A percentile compares a stretch with the other conserved stretches of the same genome.
Evolutionary conservation across 1,140 invertebrate genomes (phyloP).

Genomic region (Conus betulinus): DNA sequence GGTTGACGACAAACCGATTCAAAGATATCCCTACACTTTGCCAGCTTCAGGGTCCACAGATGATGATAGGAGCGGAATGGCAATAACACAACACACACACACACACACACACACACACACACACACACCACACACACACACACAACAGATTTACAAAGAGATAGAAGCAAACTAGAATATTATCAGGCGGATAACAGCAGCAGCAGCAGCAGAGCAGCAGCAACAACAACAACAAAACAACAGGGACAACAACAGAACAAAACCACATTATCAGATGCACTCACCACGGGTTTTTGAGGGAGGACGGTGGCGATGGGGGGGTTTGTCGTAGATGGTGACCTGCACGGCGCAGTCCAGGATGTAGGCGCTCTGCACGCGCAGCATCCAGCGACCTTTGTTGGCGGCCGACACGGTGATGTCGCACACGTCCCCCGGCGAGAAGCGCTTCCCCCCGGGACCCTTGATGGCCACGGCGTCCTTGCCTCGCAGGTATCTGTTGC

Average conservation of each 20-base stretch:
- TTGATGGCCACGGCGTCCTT: slow-evolving; percentile 28
- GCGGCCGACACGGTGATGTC: slow-evolving; percentile 37
- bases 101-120: no score
- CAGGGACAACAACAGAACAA: no score
- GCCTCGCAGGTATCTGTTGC: slow-evolving; percentile 20
- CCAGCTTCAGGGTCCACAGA: no score
- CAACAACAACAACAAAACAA: neutral
- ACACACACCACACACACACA: slow-evolving; percentile 8
- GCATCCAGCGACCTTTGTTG: slow-evolving; percentile 34
- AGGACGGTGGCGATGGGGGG: neutral
- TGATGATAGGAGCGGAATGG: no score
- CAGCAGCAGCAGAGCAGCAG: neutral
- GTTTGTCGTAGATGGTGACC: slow-evolving; percentile 32
- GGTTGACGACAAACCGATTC: no score
- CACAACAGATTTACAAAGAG: no score
- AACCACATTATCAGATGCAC: neutral
- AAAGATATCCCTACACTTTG: no score
- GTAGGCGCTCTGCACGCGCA: slow-evolving; percentile 35
- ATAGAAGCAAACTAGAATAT: no score
- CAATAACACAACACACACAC: no score
- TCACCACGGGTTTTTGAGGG: slow-evolving; percentile 23
- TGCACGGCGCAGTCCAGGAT: slow-evolving; percentile 44
- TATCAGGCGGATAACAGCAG: neutral
- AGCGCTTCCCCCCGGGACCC: neutral
- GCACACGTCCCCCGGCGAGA: slow-evolving; percentile 13